These are phyloP conservation scores for Sula dactylatra DNA, from an alignment of 2,113 vertebrate genomes.

Conservation along the genomic window DNA sequence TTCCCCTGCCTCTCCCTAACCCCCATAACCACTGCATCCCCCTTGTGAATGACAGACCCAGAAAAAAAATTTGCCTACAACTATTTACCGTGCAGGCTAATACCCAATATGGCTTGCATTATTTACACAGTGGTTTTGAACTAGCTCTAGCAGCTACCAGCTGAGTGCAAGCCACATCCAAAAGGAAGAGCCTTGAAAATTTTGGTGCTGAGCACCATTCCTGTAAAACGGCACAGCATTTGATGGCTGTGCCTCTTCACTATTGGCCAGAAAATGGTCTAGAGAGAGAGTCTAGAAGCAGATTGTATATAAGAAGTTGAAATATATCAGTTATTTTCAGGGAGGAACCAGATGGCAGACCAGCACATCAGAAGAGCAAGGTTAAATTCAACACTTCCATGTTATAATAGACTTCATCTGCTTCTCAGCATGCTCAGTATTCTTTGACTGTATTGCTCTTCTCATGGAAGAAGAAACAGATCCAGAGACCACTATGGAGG, in stretches of 20 bases:
- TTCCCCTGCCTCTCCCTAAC: not conserved
- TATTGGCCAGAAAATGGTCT: not conserved
- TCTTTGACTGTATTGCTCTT: not conserved
- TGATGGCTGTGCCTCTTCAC: not conserved
- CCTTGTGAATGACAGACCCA: not conserved
- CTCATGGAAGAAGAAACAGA: not conserved
- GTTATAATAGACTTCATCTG: not conserved
- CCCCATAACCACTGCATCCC: not conserved
- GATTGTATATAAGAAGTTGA: not conserved
- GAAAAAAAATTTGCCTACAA: not conserved
- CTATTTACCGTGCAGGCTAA: not conserved
- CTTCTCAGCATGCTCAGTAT: not conserved
- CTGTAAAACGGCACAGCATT: not conserved
- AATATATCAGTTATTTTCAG: not conserved
- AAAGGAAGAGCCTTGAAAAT: not conserved
- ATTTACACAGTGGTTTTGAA: not conserved
- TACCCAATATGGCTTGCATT: not conserved
- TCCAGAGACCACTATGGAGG: not conserved
- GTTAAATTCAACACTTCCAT: not conserved
- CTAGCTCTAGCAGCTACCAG: not conserved
- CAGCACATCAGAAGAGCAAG: not conserved
- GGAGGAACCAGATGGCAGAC: not conserved
- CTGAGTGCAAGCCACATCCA: not conserved
- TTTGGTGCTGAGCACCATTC: not conserved
- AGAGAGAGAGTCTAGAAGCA: not conserved